These are phyloP conservation scores for Psittacula echo DNA, from an alignment of 2,797 vertebrate genomes.

Conservation along the genomic window DNA sequence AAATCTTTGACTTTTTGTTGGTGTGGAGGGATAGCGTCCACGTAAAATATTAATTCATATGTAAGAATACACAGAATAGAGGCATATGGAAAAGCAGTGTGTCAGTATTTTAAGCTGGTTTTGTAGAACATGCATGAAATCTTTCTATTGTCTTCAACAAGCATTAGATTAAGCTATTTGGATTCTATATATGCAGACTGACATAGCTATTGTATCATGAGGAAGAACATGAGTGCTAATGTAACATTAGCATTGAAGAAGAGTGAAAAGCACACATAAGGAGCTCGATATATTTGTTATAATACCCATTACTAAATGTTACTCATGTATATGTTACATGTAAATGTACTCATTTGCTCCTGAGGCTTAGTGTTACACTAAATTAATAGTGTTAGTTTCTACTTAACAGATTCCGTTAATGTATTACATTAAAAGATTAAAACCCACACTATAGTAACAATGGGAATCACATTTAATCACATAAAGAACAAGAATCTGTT, in stretches of 20 bases:
- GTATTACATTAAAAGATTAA: slow-evolving; percentile 19
- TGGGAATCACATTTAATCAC: background rate
- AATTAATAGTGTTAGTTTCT: slow-evolving; percentile 38
- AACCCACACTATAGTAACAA: background rate
- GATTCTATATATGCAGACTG: background rate
- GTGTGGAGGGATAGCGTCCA: background rate
- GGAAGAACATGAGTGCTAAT: slow-evolving; percentile 6
- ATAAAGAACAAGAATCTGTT: background rate
- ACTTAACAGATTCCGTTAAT: slow-evolving; percentile 24
- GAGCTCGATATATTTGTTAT: slow-evolving; percentile 38
- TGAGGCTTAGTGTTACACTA: slow-evolving; percentile 11
- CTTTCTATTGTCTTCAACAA: background rate
- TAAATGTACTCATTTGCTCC: background rate
- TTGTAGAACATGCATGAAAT: background rate
- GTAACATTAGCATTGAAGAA: slow-evolving; percentile 11
- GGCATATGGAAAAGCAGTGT: fast-evolving
- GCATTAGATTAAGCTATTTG: background rate
- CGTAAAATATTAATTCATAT: background rate
- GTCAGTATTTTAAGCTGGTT: background rate
- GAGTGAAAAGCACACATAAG: slow-evolving; percentile 19
- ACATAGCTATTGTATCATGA: background rate
- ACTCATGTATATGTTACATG: too few relatives aligned
- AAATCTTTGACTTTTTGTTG: background rate
- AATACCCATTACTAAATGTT: slow-evolving; percentile 41
- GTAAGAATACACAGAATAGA: background rate